Evolutionary conservation across 2,888 invertebrate genomes (phyloP).

Genomic region (Diarsia brunnea): DNA sequence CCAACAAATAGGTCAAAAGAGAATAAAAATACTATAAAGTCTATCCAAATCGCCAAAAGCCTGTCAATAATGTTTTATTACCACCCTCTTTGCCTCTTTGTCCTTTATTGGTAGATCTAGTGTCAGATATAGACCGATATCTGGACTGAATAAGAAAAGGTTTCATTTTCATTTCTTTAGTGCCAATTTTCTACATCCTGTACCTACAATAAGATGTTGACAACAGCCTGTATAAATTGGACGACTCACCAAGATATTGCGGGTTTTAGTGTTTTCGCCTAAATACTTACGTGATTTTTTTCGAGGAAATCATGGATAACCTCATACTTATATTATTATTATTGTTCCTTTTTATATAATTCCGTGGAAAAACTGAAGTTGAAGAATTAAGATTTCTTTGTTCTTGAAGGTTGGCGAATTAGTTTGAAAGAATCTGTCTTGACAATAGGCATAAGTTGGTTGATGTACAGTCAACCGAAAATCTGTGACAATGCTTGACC

Average conservation of each 20-base stretch:
- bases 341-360: constrained; percentile 24
- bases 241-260: constrained; percentile 27
- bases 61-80: constrained; percentile 21
- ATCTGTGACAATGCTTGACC: not conserved
- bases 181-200: constrained; percentile 23
- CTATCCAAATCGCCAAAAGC: not conserved
- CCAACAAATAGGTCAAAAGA: constrained; percentile 7
- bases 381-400: constrained; percentile 13
- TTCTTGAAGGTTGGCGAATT: constrained; percentile 24
- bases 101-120: constrained; percentile 26
- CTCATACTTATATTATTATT: constrained; percentile 11
- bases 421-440: constrained; percentile 1
- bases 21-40: constrained; percentile 15
- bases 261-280: not conserved
- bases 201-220: constrained; percentile 21
- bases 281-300: constrained; percentile 14
- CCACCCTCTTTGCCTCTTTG: constrained; percentile 4
- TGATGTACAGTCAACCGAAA: not conserved
- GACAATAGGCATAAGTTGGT: not conserved
- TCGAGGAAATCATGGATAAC: constrained; percentile 24
- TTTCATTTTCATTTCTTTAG: constrained; percentile 31
- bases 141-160: constrained; percentile 15
- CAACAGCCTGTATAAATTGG: constrained; percentile 38
- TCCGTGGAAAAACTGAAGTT: constrained; percentile 16
- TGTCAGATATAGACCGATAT: not conserved